Conservation (phyloP, 2,888 invertebrate genomes). For the Diploptera punctata region DNA sequence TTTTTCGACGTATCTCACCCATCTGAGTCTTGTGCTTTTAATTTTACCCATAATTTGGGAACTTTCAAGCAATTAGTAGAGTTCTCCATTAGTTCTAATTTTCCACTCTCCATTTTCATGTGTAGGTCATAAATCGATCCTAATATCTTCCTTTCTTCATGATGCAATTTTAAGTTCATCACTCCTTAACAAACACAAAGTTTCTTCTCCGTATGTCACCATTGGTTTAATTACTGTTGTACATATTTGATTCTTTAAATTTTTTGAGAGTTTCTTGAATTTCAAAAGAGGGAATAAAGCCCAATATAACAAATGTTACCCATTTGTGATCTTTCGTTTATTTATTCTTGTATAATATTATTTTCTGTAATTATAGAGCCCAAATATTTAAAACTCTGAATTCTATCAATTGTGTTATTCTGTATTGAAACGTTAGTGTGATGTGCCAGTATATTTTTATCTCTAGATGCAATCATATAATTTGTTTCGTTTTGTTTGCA, state of each 20-base stretch:
- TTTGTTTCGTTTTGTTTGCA: background rate
- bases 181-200: background rate
- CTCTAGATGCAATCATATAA: background rate
- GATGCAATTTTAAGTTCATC: background rate
- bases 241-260: background rate
- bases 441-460: background rate
- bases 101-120: background rate
- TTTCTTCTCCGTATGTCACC: background rate
- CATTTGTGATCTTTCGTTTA: background rate
- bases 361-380: slow-evolving; percentile 7
- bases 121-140: background rate
- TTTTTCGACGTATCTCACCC: too few species aligned
- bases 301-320: slow-evolving; percentile 19
- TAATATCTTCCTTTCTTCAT: slow-evolving; percentile 1
- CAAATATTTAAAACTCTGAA: too few species aligned
- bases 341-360: background rate
- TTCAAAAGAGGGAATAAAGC: background rate
- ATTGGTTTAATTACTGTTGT: background rate
- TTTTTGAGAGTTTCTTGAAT: background rate
- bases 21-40: too few species aligned
- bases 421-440: background rate
- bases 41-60: too few species aligned
- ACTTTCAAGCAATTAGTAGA: too few species aligned
- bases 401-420: too few species aligned
- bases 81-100: background rate